Evolutionary conservation across 1,140 invertebrate genomes (phyloP), one percentile per base, ranked within the genome.

Genomic region (Phymastichus coffea): DNA sequence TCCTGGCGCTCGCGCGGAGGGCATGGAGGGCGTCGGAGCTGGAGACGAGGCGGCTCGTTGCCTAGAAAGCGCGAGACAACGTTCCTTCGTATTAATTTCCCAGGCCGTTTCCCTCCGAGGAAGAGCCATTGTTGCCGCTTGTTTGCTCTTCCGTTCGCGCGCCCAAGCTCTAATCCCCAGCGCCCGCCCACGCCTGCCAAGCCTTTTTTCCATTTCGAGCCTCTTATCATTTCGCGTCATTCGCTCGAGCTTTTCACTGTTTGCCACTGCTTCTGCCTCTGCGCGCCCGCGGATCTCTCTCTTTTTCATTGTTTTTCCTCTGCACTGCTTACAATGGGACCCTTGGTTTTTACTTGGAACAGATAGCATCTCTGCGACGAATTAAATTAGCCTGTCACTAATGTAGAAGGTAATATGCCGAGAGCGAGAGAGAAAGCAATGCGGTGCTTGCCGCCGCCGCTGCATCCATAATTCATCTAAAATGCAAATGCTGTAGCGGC

Each of bases 41-140:
- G 15, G 46, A 40, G 19, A 28, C 8, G 12, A 3, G 44, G 28
- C 22, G 17, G 46, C 40, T 22, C 14, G 17, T 17, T 22, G 15
- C n/a, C 20, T 12, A 6, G 6, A 30, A 12, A 64, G 57, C 51
- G 51, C 47, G 41, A 68, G 66, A 69, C 65, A 69, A 70, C 67
- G 65, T 65, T 67, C 65, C 66, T 70, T 64, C 65, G 66, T 71
- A 70, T 70, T 70, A 69, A 70, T 71, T 67, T 70, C 65, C 62
- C 63, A 66, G 33, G 12, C 43, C 44, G n/a, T 43, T 49, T 38
- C 63, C 48, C 47, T 37, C 63, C n/a, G n/a, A 44, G 63, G 59
- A 67, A 64, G 48, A 48, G 43, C 49, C 55, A 70, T 70, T 67
- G 67, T 70, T 66, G 57, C 28, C 46, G 57, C 52, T 62, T 63